Evolutionary conservation across 2,888 invertebrate species (phyloP).

Genomic region (Poecilus cupreus): DNA sequence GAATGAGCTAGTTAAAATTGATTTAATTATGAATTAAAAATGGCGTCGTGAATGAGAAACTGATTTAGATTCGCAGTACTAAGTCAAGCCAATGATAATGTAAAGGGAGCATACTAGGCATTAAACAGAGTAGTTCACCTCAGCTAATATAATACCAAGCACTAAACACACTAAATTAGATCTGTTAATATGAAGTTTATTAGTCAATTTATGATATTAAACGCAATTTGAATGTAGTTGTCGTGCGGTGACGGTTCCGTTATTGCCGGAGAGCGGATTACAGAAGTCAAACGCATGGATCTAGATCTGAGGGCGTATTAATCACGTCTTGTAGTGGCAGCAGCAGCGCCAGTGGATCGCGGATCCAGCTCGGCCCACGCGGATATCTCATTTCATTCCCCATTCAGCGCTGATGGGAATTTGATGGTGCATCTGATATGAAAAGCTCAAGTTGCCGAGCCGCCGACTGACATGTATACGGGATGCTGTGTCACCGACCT

Average conservation of each 20-base stretch:
- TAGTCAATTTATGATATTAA: slow-evolving; percentile 33
- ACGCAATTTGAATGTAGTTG: neutral
- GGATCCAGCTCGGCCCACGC: slow-evolving; percentile 12
- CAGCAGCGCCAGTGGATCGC: too few species aligned
- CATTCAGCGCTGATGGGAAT: slow-evolving; percentile 58
- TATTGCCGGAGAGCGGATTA: slow-evolving; percentile 26
- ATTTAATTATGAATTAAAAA: too few species aligned
- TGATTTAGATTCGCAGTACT: too few species aligned
- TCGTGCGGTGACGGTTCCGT: neutral
- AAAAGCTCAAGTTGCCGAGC: slow-evolving; percentile 56
- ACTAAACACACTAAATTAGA: slow-evolving; percentile 39
- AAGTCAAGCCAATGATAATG: too few species aligned
- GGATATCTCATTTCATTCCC: slow-evolving; percentile 54
- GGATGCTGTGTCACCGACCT: too few species aligned
- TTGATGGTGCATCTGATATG: slow-evolving; percentile 58
- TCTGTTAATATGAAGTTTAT: slow-evolving; percentile 50
- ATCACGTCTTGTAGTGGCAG: slow-evolving; percentile 51
- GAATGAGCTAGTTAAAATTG: too few species aligned
- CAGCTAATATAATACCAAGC: slow-evolving; percentile 7
- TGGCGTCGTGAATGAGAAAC: too few species aligned
- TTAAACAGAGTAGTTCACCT: slow-evolving; percentile 33
- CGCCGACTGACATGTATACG: too few species aligned
- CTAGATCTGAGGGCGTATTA: slow-evolving; percentile 48
- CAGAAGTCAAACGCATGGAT: slow-evolving; percentile 56
- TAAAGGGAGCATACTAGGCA: neutral